Conservation (phyloP, 2,888 invertebrate genomes). For the Agrotis exclamationis region DNA sequence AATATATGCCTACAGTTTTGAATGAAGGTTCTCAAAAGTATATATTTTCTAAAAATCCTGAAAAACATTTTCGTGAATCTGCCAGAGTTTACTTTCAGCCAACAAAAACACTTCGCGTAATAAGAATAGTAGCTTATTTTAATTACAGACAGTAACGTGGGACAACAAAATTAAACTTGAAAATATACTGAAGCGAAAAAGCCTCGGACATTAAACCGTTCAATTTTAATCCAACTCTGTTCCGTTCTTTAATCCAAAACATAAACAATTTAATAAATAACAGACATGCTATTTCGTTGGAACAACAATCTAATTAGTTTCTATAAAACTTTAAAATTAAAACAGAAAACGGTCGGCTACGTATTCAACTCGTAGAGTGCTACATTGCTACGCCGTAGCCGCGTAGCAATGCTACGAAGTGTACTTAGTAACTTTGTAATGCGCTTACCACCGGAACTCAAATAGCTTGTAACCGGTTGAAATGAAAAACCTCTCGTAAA, state of each 20-base stretch:
- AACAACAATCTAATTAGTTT: conserved; percentile 71
- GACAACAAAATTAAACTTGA: conserved; percentile 32
- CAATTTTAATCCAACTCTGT: conserved; percentile 17
- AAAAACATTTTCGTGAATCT: background rate
- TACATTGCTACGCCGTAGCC: conserved; percentile 63
- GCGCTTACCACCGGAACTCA: conserved; percentile 68
- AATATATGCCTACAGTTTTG: too few relatives aligned
- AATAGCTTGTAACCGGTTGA: conserved; percentile 70
- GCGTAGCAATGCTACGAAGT: conserved; percentile 69
- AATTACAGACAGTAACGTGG: conserved; percentile 11
- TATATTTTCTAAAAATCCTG: background rate
- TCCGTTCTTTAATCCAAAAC: conserved; percentile 36
- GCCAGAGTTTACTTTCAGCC: background rate
- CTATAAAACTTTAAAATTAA: conserved; percentile 71
- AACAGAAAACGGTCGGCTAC: conserved; percentile 67
- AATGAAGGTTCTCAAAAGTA: background rate
- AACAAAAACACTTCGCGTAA: conserved; percentile 28
- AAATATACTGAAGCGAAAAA: conserved; percentile 18
- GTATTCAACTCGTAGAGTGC: conserved; percentile 68
- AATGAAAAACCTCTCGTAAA: conserved; percentile 69
- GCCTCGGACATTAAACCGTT: conserved; percentile 7
- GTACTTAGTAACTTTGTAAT: conserved; percentile 72
- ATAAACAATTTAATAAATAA: conserved; percentile 51
- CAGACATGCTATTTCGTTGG: conserved; percentile 59
- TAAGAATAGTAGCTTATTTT: conserved; percentile 27